Base-by-base conservation (phyloP, 2,888 invertebrate species). In the Bombylius major region DNA sequence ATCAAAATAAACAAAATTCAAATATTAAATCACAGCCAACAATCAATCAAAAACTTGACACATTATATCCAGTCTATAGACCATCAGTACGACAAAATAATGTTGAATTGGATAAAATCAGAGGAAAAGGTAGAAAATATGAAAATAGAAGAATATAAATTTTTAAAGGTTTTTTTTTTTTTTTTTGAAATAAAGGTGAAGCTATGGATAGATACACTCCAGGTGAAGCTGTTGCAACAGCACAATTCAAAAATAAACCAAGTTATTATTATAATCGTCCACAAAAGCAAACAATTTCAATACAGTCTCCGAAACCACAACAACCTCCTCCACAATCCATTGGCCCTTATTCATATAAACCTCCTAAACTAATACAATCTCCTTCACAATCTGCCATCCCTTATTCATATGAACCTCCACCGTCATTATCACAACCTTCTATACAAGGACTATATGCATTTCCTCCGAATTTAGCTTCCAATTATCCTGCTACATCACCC, bases 141-240 rank as follows among this genome's bases (percentile, higher is more conserved):
- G 23, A 23, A 23, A 23, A 23, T 23, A 23, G 23, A 2, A 2
- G 23, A 23, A 23, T 23, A 2, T 23, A 23, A 23, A 3, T 23
- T 23, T 2, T 23, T 23, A 23, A 2, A 2, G 23, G 23, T 23
- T 23, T 23, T 23, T 23, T 23, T 23, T 23, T 23, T 23, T 23
- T 23, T 23, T 23, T 23, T 23, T 3, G 3, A 23, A 23, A 23
- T 23, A 23, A 57, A 71, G 71, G 62, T 14, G 59, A 61, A 59
- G 64, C 71, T 47, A 59, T 58, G 36, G 73, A 73, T 63, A 67
- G 73, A 8, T 73, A 71, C 60, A 63, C 71, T 1, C 74, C 73
- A 1, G 67, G 71, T 9, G 70, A 74, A 63, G 70, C 65, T 4
- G 69, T 69, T 8, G 72, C 69, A 4, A 64, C 70, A 1, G 58